These are phyloP conservation scores for Meliscaeva auricollis DNA, from an alignment of 2,888 invertebrate species.

Conservation along the genomic window DNA sequence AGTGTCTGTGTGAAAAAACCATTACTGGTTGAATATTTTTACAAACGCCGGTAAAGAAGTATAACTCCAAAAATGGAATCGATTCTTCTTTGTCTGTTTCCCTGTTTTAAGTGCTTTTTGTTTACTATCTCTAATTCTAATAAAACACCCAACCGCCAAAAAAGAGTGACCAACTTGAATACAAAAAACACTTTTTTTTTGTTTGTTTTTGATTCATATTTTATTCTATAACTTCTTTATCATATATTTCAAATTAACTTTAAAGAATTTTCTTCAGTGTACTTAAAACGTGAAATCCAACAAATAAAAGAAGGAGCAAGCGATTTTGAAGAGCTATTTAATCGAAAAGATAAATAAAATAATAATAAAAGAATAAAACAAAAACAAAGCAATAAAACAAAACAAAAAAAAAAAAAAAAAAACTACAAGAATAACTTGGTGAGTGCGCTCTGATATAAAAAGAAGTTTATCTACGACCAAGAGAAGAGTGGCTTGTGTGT, in stretches of 20 bases:
- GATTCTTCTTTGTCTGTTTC: too few relatives aligned
- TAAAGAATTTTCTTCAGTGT: not conserved
- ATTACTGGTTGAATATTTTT: too few relatives aligned
- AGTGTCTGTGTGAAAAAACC: too few relatives aligned
- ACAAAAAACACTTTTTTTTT: too few relatives aligned
- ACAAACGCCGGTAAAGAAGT: too few relatives aligned
- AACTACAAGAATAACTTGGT: slow-evolving; percentile 39
- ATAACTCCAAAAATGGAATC: too few relatives aligned
- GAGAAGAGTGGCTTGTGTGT: slow-evolving; percentile 66
- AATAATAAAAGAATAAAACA: slow-evolving; percentile 36
- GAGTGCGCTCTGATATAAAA: slow-evolving; percentile 35
- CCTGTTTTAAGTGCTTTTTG: too few relatives aligned
- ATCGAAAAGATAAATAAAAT: slow-evolving; percentile 75
- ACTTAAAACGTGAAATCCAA: slow-evolving; percentile 26
- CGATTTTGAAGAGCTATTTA: slow-evolving; percentile 72
- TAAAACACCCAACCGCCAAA: too few relatives aligned
- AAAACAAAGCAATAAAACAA: not conserved
- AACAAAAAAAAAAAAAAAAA: not conserved
- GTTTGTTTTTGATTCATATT: not conserved
- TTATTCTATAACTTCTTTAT: not conserved
- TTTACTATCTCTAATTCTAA: too few relatives aligned
- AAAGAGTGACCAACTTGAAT: too few relatives aligned
- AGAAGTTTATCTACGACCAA: slow-evolving; percentile 42
- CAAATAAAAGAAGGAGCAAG: slow-evolving; percentile 35
- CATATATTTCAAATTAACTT: too few relatives aligned